Conservation (phyloP, 2,888 invertebrate genomes). For the Drosophila anomelani region DNA sequence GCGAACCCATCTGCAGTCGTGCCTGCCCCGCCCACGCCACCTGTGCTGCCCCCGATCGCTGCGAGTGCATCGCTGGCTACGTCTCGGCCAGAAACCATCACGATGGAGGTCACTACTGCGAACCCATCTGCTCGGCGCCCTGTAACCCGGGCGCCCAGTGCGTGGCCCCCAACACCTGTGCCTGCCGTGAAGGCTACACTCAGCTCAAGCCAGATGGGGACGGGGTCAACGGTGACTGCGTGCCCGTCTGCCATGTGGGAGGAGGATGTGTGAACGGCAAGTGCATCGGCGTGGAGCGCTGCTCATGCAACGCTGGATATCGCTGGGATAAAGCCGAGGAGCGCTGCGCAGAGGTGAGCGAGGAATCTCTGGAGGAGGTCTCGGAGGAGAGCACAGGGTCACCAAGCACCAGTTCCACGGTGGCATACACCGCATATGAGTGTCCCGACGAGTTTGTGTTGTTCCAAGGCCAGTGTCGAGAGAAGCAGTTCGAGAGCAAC, state of each 20-base stretch:
- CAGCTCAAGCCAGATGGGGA: slow-evolving; percentile 50
- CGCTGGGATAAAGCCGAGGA: slow-evolving; percentile 38
- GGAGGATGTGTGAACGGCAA: slow-evolving; percentile 67
- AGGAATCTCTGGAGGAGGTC: slow-evolving; percentile 5
- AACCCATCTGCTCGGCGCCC: slow-evolving; percentile 67
- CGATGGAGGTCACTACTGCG: slow-evolving; percentile 69
- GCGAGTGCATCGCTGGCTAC: slow-evolving; percentile 72
- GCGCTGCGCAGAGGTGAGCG: slow-evolving; percentile 48
- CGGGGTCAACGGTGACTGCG: slow-evolving; percentile 67
- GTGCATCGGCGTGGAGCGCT: slow-evolving; percentile 61
- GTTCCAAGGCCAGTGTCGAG: slow-evolving; percentile 69
- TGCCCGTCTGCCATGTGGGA: slow-evolving; percentile 62
- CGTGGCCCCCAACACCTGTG: slow-evolving; percentile 72
- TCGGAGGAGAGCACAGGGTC: slow-evolving; percentile 6
- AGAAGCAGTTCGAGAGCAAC: slow-evolving; percentile 69
- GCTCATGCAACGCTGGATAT: slow-evolving; percentile 64
- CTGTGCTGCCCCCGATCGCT: slow-evolving; percentile 74
- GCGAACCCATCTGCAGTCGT: slow-evolving; percentile 72
- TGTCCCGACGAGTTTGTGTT: slow-evolving; percentile 64
- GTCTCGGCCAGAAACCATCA: slow-evolving; percentile 57
- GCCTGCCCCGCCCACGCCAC: slow-evolving; percentile 72
- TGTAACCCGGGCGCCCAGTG: slow-evolving; percentile 66
- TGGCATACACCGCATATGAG: slow-evolving; percentile 20
- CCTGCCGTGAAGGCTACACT: slow-evolving; percentile 65
- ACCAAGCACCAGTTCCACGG: slow-evolving; percentile 9